Conservation (phyloP, 1,140 invertebrate species). For the Ericerus pela region DNA sequence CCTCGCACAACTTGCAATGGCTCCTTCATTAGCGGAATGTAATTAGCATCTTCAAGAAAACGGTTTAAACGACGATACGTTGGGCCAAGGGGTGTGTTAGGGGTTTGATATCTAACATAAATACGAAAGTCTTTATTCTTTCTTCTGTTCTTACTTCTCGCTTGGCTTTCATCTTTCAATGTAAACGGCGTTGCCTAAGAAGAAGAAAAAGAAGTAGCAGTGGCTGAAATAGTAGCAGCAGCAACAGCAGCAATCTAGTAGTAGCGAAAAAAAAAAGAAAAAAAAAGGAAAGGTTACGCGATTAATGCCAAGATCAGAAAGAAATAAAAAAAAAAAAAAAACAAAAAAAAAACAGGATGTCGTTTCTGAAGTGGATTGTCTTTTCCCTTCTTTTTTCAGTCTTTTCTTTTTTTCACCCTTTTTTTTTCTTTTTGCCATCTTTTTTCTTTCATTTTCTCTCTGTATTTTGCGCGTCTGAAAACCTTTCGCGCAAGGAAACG, state of each 20-base stretch:
- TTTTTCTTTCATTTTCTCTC: background rate
- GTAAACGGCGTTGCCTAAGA: too few relatives aligned
- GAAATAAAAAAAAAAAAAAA: background rate
- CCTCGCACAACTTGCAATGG: slow-evolving; percentile 4
- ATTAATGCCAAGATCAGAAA: background rate
- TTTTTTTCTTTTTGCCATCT: background rate
- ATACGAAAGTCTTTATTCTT: slow-evolving; percentile 6
- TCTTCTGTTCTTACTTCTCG: slow-evolving; percentile 8
- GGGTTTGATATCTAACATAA: slow-evolving; percentile 7
- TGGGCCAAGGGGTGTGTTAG: background rate
- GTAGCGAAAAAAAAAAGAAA: background rate
- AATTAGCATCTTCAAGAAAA: slow-evolving; percentile 7
- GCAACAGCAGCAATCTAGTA: too few relatives aligned
- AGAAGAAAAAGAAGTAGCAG: too few relatives aligned
- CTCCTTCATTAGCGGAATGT: slow-evolving; percentile 11
- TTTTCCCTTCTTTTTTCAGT: background rate
- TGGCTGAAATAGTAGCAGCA: too few relatives aligned
- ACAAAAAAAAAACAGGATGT: background rate
- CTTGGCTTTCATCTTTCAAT: slow-evolving; percentile 9
- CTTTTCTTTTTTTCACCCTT: background rate
- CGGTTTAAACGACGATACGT: background rate
- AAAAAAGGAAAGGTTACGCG: slow-evolving; percentile 6
- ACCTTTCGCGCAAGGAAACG: slow-evolving; percentile 1
- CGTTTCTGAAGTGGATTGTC: background rate
- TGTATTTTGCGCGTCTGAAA: background rate